Base-by-base conservation (phyloP, 1,140 invertebrate species). In the Caerostris extrusa region DNA sequence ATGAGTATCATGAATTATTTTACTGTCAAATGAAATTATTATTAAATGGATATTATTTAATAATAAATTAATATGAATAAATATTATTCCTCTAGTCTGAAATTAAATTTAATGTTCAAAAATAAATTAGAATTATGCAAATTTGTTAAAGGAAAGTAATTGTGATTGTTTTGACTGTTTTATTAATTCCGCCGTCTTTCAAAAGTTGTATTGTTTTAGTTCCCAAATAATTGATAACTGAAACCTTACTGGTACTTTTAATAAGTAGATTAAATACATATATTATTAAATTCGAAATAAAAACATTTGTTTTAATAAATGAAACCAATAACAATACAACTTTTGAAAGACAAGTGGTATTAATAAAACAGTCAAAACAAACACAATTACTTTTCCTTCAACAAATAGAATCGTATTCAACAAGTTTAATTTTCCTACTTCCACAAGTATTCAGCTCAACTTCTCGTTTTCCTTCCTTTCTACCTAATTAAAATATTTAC, bases 401-500 rank as follows among this genome's bases (percentile, higher is more conserved):
- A 67, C 64, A 67, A 67, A 34, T 67, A 85, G 57, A 85, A 85
- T 56, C 58, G 83, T 34, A 85, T 85, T 85, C 83, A 85, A 85
- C 83, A 85, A 85, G 83, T 85, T 85, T 85, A 85, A 85, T 85
- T 85, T 85, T 50, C 83, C 82, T 0, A 12, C 83, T 85, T 58
- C 83, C 50, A 85, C 83, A 85, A 85, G 83, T 85, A 56, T 34
- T 7, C 1, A 19, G 3, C 19, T 71, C n/a, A 5, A 53, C 34
- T 12, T 77, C 34, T 5, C 82, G 83, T 60, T 85, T 85, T 60
- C 83, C 55, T 67, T 34, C 34, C 34, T 34, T 34, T 34, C 50
- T 53, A 8, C 57, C 83, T 85, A 85, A 85, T 85, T 85, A 85
- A 85, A 85, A 85, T 77, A 60, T 60, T 85, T 60, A 85, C 83